A percentile compares a stretch with the other conserved stretches of the same genome.
Conservation (phyloP, 1,140 invertebrate genomes). For the Euura saliciscinereae region DNA sequence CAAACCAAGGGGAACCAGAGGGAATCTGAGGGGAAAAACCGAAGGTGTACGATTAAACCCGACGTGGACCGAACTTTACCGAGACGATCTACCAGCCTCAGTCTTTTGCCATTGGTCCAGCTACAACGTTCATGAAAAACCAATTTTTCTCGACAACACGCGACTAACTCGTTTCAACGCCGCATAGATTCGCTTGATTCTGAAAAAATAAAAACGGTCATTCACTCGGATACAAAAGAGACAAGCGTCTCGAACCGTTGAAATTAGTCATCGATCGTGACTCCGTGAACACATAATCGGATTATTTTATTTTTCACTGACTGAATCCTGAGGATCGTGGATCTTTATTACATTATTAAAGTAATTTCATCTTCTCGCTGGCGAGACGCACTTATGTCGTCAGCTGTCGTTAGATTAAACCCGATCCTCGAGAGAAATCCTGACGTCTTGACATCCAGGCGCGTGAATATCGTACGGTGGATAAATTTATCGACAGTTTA, state of each 20-base stretch:
- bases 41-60: neutral
- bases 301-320: neutral
- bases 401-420: no score
- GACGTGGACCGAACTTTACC: neutral
- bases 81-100: neutral
- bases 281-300: neutral
- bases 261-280: neutral
- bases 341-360: no score
- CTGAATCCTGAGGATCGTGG: no score
- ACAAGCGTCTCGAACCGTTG: neutral
- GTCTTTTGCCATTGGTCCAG: neutral
- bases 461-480: no score
- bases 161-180: neutral
- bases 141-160: neutral
- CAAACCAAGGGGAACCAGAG: neutral
- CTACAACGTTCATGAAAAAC: neutral
- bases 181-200: no score
- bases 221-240: neutral
- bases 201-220: neutral
- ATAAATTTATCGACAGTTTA: no score
- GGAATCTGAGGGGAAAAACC: neutral
- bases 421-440: no score
- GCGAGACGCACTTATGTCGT: no score
- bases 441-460: no score
- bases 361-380: no score